Base-by-base conservation (phyloP, 2,113 vertebrate genomes). In the Zosterops lateralis region DNA sequence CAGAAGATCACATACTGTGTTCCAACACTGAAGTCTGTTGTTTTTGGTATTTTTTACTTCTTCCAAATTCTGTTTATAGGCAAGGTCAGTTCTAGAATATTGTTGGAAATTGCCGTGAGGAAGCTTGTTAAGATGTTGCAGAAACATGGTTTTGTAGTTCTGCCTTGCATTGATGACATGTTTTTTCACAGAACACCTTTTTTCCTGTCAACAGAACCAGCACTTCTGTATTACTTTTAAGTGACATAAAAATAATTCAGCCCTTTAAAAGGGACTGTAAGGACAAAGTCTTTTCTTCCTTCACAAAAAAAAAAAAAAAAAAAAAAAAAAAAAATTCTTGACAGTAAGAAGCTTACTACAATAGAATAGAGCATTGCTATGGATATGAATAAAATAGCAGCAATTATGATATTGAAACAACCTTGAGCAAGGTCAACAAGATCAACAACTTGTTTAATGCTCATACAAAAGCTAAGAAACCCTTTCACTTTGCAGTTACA, bases 151-250 rank as follows among this genome's bases (percentile, higher is more conserved):
- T 91, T 80, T 83, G 58, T 83, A 90, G 54, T 66, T 73, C 47
- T 89, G 29, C n/a, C 10, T 74, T 0, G 0, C 6, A 38, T 28
- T 70, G 45, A 25, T 32, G 9, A 4, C 2, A 2, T 60, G 7
- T 51, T 67, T 45, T 75, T 71, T 73, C 38, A 62, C 4, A 53
- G 11, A 40, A 56, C 32, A 78, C 12, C 9, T 15, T 87, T 61
- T 48, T 81, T 66, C 28, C 28, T 68, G 24, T 50, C 17, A 81
- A 48, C 19, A 66, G 32, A 80, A 61, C 14, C 10, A 36, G 8
- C 0, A 1, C 10, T 74, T 62, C 26, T 38, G 17, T 75, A 26
- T 60, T 73, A n/a, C 15, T 84, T 89, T 48, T 45, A 74, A 42
- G 19, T 44, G 19, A 34, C 16, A 64, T 75, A 72, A 76, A 78